A percentile compares a stretch with the other conserved stretches of the same genome.
Evolutionary conservation across 2,113 vertebrate genomes (phyloP).

Genomic region (Tricholaema leucomelas): DNA sequence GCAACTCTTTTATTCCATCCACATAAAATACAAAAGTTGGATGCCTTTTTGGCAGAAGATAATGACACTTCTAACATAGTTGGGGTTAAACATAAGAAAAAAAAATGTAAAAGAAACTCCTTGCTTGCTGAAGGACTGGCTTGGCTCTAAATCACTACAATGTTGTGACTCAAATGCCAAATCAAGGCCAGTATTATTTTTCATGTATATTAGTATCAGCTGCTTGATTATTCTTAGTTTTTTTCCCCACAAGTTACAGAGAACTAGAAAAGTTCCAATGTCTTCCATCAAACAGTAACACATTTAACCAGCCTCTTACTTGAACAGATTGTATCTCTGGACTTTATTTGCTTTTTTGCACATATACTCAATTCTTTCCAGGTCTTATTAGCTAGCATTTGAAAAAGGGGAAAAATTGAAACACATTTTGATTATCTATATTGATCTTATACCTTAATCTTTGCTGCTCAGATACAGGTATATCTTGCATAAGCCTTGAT

Average conservation of each 20-base stretch:
- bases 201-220: background rate
- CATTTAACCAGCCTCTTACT: background rate
- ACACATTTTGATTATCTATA: background rate
- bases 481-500: background rate
- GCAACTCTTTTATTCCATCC: background rate
- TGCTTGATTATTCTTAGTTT: background rate
- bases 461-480: background rate
- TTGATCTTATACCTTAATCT: conserved; percentile 32
- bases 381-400: conserved; percentile 8
- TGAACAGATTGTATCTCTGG: background rate
- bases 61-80: background rate
- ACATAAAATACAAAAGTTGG: background rate
- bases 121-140: background rate
- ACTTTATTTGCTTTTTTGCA: conserved; percentile 26
- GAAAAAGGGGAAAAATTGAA: background rate
- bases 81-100: background rate
- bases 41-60: background rate
- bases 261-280: background rate
- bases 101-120: background rate
- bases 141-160: background rate
- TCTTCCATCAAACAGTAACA: background rate
- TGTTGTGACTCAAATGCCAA: background rate
- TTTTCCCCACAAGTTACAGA: background rate
- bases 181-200: background rate
- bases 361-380: background rate